phyloP scores from a whole-genome alignment of 2,797 vertebrate genomes.

The Mionectes olivaceus region DNA sequence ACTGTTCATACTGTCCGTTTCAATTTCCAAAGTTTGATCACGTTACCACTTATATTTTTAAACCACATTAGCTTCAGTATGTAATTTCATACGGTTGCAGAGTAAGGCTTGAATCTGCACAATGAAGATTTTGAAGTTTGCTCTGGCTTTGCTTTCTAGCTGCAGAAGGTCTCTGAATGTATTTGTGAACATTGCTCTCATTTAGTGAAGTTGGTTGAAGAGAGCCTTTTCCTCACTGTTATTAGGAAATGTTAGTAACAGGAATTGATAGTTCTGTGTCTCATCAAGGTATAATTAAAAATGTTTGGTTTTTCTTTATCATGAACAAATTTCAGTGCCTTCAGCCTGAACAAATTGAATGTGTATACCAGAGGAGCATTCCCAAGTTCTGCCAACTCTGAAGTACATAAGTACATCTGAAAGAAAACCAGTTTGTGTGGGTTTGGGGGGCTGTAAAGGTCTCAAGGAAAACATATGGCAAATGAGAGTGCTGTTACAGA shows the following conservation, averaged over 20 bases:
- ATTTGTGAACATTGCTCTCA: neutral
- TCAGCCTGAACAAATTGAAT: neutral
- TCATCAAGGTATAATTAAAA: neutral
- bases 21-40: neutral
- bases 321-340: neutral
- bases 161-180: neutral
- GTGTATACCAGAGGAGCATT: neutral
- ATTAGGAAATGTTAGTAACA: neutral
- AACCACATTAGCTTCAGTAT: neutral
- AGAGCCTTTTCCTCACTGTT: neutral
- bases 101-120: neutral
- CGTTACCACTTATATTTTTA: neutral
- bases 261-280: neutral
- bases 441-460: neutral
- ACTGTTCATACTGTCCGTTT: neutral
- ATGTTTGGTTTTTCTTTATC: accelerated
- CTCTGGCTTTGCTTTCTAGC: neutral
- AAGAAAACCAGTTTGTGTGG: neutral
- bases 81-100: neutral
- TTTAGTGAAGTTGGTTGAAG: neutral
- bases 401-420: accelerated
- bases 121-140: neutral
- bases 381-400: neutral
- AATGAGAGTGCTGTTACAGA: neutral
- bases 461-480: neutral